Evolutionary conservation across 1,140 invertebrate genomes (phyloP).

Genomic region (Anastatus disparis): DNA sequence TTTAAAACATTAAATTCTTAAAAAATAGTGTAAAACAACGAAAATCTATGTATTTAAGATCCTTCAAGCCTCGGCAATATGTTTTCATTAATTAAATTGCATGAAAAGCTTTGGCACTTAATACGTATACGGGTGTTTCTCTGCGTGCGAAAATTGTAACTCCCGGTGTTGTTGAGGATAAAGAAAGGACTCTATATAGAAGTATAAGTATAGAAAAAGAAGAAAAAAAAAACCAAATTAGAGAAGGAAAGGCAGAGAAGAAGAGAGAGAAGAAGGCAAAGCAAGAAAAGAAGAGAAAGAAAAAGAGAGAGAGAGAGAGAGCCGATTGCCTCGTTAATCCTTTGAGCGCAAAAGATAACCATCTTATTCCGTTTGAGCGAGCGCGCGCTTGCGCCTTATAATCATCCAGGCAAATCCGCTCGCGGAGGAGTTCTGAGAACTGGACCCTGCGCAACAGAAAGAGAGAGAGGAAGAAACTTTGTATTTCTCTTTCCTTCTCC

Average conservation of each 20-base stretch:
- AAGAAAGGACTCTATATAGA: background rate
- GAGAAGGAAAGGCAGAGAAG: slow-evolving; percentile 3
- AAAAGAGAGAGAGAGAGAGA: slow-evolving; percentile 29
- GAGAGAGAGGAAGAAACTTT: too few species aligned
- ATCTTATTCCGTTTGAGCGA: slow-evolving; percentile 53
- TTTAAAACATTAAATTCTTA: too few species aligned
- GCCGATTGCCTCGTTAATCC: slow-evolving; percentile 57
- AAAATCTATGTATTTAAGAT: too few species aligned
- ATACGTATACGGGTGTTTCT: too few species aligned
- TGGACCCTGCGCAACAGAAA: slow-evolving; percentile 54
- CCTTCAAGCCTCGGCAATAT: slow-evolving; percentile 7
- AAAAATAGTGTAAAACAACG: too few species aligned
- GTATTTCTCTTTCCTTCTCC: slow-evolving; percentile 1
- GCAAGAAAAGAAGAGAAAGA: slow-evolving; percentile 7
- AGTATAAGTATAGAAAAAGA: slow-evolving; percentile 7
- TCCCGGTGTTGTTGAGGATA: slow-evolving; percentile 30
- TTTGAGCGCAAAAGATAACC: slow-evolving; percentile 61
- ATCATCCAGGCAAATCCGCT: slow-evolving; percentile 60
- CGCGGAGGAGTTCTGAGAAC: slow-evolving; percentile 59
- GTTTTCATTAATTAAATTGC: slow-evolving; percentile 24
- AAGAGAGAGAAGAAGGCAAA: background rate
- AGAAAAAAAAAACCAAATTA: background rate
- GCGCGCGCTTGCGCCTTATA: slow-evolving; percentile 55
- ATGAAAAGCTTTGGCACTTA: slow-evolving; percentile 21
- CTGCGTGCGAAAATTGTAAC: slow-evolving; percentile 38